phyloP scores from a whole-genome alignment of 1,140 invertebrate species.

The Drosophila auraria region DNA sequence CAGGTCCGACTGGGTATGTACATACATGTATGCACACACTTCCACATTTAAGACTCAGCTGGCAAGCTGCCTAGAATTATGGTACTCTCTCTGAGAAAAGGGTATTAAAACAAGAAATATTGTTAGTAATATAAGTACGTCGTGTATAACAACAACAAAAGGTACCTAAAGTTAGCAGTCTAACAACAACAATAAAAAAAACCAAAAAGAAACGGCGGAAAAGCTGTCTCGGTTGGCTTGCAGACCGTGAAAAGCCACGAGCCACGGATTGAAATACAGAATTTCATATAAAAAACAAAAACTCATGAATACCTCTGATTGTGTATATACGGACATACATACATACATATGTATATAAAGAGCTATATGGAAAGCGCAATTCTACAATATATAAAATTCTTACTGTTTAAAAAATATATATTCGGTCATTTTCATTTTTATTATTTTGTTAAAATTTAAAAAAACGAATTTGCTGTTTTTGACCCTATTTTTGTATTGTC shows the following conservation, averaged over 20 bases:
- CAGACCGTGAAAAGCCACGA: constrained; percentile 83
- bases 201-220: constrained; percentile 78
- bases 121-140: constrained; percentile 27
- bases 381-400: too few relatives aligned
- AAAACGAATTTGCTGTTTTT: too few relatives aligned
- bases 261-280: constrained; percentile 84
- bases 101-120: constrained; percentile 6
- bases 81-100: not conserved
- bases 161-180: constrained; percentile 57
- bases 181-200: constrained; percentile 28
- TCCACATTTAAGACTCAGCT: not conserved
- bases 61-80: not conserved
- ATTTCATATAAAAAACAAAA: constrained; percentile 74
- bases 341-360: not conserved
- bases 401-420: too few relatives aligned
- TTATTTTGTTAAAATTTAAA: too few relatives aligned
- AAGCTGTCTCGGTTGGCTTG: constrained; percentile 80
- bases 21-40: too few relatives aligned
- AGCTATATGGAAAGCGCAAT: too few relatives aligned
- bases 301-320: constrained; percentile 74
- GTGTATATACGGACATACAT: constrained; percentile 43
- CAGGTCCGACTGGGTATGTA: too few relatives aligned
- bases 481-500: too few relatives aligned
- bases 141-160: constrained; percentile 36
- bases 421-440: too few relatives aligned